Conservation (phyloP, 2,113 vertebrate species). For the Scomber scombrus region DNA sequence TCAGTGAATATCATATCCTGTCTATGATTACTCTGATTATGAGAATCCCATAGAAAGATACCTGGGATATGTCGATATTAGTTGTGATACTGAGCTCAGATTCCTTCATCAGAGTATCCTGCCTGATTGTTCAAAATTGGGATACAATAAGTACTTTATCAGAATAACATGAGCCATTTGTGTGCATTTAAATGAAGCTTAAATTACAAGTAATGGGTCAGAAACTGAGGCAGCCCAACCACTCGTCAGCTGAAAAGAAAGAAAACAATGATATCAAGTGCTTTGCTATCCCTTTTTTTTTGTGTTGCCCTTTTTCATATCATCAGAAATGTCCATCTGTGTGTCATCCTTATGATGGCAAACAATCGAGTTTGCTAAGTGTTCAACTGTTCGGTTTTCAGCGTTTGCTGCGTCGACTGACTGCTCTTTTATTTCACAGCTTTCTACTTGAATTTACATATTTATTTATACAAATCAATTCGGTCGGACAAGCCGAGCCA, state of each 20-base stretch:
- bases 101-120: conserved; percentile 14
- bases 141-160: not conserved
- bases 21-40: not conserved
- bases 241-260: conserved; percentile 30
- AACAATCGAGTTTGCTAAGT: conserved; percentile 43
- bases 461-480: conserved; percentile 78
- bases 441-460: conserved; percentile 83
- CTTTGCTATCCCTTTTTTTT: conserved; percentile 25
- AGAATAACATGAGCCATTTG: conserved; percentile 39
- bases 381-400: conserved; percentile 50
- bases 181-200: conserved; percentile 39
- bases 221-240: conserved; percentile 28
- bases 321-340: conserved; percentile 34
- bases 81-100: not conserved
- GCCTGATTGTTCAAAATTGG: not conserved
- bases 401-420: conserved; percentile 41
- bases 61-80: conserved; percentile 12
- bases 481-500: conserved; percentile 34
- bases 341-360: conserved; percentile 23
- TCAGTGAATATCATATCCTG: not conserved
- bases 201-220: conserved; percentile 48
- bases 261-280: conserved; percentile 33
- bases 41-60: conserved; percentile 2
- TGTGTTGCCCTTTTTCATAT: conserved; percentile 52
- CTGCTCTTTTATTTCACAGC: conserved; percentile 66